A percentile compares a stretch with the other conserved stretches of the same genome.
Conservation (phyloP, 2,888 invertebrate genomes). For the Chloroclystis v-ata region DNA sequence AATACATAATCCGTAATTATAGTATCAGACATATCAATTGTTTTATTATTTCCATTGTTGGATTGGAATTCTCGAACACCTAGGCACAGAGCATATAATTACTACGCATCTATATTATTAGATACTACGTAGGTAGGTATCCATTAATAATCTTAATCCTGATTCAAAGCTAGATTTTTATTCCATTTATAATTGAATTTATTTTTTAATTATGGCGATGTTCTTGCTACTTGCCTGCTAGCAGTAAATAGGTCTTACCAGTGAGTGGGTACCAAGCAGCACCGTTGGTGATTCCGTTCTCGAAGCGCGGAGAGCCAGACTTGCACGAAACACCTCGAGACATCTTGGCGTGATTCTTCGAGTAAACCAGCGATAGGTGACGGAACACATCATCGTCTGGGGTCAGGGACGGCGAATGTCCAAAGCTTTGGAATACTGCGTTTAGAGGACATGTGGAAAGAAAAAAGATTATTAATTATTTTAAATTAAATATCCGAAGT, state of each 20-base stretch:
- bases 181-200: too few relatives aligned
- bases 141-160: too few relatives aligned
- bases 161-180: too few relatives aligned
- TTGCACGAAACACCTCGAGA: constrained; percentile 90
- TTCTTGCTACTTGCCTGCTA: too few relatives aligned
- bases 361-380: constrained; percentile 89
- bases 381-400: constrained; percentile 96
- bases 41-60: too few relatives aligned
- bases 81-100: too few relatives aligned
- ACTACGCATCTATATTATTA: too few relatives aligned
- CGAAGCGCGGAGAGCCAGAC: constrained; percentile 84
- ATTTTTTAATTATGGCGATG: too few relatives aligned
- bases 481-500: too few relatives aligned
- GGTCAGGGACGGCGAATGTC: constrained; percentile 88
- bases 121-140: too few relatives aligned
- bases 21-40: too few relatives aligned
- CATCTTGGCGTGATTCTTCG: constrained; percentile 93
- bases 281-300: constrained; percentile 95
- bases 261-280: constrained; percentile 95
- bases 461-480: constrained; percentile 32
- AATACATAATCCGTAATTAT: background rate
- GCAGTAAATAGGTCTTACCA: constrained; percentile 57
- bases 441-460: constrained; percentile 78
- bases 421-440: constrained; percentile 91
- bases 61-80: too few relatives aligned